These are phyloP conservation scores for Mionectes olivaceus DNA, from an alignment of 2,797 vertebrate species.

Conservation along the genomic window DNA sequence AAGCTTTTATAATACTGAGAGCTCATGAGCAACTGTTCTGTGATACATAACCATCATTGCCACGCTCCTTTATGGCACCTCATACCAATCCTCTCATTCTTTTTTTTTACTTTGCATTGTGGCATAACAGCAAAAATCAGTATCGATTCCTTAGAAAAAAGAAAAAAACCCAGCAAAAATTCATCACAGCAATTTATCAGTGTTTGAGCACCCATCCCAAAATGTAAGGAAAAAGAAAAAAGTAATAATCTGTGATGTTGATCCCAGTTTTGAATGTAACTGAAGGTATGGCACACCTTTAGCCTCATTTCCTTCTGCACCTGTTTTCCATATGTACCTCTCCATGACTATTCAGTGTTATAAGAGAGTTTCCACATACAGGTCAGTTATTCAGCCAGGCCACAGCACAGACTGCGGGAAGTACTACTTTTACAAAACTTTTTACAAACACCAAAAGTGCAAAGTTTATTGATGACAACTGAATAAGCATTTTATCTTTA, in stretches of 20 bases:
- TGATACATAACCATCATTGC: fast-evolving
- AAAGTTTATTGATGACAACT: background rate
- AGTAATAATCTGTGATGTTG: background rate
- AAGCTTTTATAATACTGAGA: background rate
- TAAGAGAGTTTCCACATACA: background rate
- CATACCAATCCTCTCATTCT: background rate
- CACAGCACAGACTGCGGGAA: background rate
- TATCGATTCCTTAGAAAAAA: background rate
- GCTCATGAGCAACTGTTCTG: background rate
- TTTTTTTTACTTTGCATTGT: background rate
- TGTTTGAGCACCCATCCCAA: background rate
- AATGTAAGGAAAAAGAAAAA: background rate
- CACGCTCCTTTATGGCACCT: background rate
- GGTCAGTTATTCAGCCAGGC: background rate
- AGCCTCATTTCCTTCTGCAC: background rate
- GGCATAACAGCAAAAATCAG: background rate
- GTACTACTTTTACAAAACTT: background rate
- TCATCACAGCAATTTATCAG: background rate
- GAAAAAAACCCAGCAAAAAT: background rate
- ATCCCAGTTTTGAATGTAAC: background rate
- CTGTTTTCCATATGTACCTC: background rate
- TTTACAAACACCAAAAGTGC: background rate
- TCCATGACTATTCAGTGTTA: background rate
- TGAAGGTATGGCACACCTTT: background rate
- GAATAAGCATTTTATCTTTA: background rate